phyloP scores from a whole-genome alignment of 2,888 invertebrate species.

The Autographa pulchrina region DNA sequence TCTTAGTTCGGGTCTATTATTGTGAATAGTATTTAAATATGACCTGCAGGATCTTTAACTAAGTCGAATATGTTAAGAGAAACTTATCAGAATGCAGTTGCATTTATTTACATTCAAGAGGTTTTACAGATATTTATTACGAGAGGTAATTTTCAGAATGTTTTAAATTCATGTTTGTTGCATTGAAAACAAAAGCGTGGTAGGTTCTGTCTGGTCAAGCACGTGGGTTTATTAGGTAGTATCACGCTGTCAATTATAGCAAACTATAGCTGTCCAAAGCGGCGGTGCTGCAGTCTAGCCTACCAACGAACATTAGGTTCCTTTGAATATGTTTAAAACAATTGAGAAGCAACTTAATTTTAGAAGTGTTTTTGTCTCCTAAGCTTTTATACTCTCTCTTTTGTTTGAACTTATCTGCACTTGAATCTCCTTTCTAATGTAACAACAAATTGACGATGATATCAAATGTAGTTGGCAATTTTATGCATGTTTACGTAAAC shows the following conservation, averaged over 20 bases:
- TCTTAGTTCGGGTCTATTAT: not conserved
- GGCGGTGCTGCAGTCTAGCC: not conserved
- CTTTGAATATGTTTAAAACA: not conserved
- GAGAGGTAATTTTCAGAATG: not conserved
- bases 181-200: not conserved
- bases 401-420: too few relatives aligned
- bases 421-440: conserved; percentile 2
- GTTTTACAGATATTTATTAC: too few relatives aligned
- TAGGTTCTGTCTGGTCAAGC: not conserved
- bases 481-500: conserved; percentile 3
- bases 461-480: not conserved
- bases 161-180: not conserved
- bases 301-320: not conserved
- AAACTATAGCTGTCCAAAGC: not conserved
- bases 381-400: not conserved
- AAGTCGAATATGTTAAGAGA: too few relatives aligned
- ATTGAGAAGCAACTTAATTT: not conserved
- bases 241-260: not conserved
- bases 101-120: too few relatives aligned
- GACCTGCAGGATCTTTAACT: too few relatives aligned
- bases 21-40: not conserved
- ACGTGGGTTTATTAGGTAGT: conserved; percentile 2
- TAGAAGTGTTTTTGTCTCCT: not conserved
- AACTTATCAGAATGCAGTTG: too few relatives aligned
- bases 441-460: conserved; percentile 3